Conservation (phyloP, 37 sponge, comb jelly and placozoan genomes). For the Beroe forskalii region DNA sequence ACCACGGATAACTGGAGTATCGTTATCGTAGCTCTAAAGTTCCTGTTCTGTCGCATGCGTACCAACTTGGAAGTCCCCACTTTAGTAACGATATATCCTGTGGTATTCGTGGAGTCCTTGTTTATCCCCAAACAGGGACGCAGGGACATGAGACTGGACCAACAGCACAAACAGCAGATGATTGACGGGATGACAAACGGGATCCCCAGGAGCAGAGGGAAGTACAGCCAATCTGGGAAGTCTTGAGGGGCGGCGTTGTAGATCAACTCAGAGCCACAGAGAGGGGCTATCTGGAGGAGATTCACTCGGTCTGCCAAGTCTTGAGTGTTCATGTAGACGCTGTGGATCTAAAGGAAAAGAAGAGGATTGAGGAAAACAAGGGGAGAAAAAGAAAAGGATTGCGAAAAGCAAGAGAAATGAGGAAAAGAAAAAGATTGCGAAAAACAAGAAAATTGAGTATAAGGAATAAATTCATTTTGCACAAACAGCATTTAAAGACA, state of each 20-base stretch:
- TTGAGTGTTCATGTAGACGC: not conserved
- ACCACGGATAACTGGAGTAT: not conserved
- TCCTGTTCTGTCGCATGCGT: not conserved
- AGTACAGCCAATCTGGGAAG: not conserved
- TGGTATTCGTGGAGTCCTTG: not conserved
- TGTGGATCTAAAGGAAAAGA: no score
- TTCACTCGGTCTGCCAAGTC: not conserved
- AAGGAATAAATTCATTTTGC: no score
- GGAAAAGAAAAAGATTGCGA: no score
- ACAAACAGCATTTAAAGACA: no score
- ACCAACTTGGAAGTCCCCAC: no score
- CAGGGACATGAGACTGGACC: not conserved
- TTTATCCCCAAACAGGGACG: not conserved
- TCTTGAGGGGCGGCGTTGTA: not conserved
- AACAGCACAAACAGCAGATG: not conserved
- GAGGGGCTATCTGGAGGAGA: not conserved
- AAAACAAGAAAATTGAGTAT: no score
- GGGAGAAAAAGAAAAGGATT: no score
- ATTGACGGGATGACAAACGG: slow-evolving; percentile 16
- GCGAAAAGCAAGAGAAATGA: no score
- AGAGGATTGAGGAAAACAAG: no score
- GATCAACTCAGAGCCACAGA: slow-evolving; percentile 22
- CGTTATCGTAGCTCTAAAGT: slow-evolving; percentile 2
- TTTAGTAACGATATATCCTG: no score
- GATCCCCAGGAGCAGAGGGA: not conserved